Base-by-base conservation (phyloP, 2,888 invertebrate species). In the Mechanitis messenoides region DNA sequence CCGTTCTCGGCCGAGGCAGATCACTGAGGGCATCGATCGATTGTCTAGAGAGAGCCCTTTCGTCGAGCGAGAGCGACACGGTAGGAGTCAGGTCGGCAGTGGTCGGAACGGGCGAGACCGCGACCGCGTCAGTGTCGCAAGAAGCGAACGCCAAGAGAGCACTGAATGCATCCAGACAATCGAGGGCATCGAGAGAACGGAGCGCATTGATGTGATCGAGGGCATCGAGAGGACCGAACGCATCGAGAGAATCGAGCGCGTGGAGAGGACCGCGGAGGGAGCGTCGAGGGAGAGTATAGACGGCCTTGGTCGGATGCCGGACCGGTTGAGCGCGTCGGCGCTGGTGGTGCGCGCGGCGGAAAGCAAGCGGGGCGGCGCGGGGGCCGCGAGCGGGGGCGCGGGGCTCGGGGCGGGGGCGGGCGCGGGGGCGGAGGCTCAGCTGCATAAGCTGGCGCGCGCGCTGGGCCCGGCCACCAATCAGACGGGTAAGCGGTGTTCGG, bases 401-500 rank as follows among this genome's bases (percentile, higher is more conserved):
- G 82, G 82, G 83, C 78, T 82, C 85, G 81, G 82, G 42, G 65
- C 63, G 56, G 50, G 68, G 42, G 65, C 63, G 56, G 50, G 68
- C 70, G 87, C 75, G 76, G 81, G 86, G 81, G 82, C 86, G 53
- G 92, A 92, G 75, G 92, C 92, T 73, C 63, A 65, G 65, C 92
- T 93, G 64, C 81, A 91, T 76, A 92, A 92, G 73, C 80, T 87
- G 83, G 80, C 73, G 82, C 67, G 69, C 71, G 88, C 75, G 75
- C 79, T 83, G 82, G 82, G 83, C 78, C 83, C 86, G 81, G 82
- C 87, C 89, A 85, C 83, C 90, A 85, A 87, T 88, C 91, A 88
- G 88, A 90, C 91, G 90, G 91, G 92, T 91, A 91, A 91, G 91
- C 71, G 67, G 74, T 73, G 74, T 75, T 77, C 77, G 77, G 81